Base-by-base conservation (phyloP, 2,113 vertebrate genomes). In the Xyliphius kryptos region DNA sequence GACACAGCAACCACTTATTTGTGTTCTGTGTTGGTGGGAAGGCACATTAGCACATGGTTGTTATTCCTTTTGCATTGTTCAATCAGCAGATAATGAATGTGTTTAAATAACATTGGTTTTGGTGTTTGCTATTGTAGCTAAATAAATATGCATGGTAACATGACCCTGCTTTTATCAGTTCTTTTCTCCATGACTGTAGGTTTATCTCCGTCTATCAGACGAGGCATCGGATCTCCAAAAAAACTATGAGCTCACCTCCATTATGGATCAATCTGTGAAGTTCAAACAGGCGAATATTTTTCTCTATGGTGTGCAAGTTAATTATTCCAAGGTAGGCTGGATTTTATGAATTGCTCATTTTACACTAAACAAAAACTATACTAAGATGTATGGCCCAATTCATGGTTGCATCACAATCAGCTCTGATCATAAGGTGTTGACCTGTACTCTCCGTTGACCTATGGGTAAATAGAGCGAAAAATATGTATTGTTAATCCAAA, bases 151-250 rank as follows among this genome's bases (percentile, higher is more conserved):
- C 43, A 9, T 66, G 15, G 21, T 6, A 50, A n/a, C 2, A 11
- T 41, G 56, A 41, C 38, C 36, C 36, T 38, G 36, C 36, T 38
- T 5, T 67, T n/a, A n/a, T n/a, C n/a, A 57, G 14, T 22, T 65
- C 10, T 79, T 76, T 77, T 70, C 32, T n/a, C n/a, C n/a, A n/a
- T n/a, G n/a, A n/a, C n/a, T n/a, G 69, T 72, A 89, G 87, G 79
- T 89, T 67, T 64, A 44, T 66, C 47, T 88, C 63, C 77, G 68
- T 14, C 1, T 56, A 36, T 55, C 63, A 5, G 80, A 75, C 12
- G 65, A 74, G 49, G 56, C 13, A 52, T 62, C 67, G 4, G 4
- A 70, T 69, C 69, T 63, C 11, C 51, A 64, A 41, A 63, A 4
- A 4, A 40, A 10, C 26, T 57, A 54, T 1, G 78, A 78, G 61